A percentile compares a stretch with the other conserved stretches of the same genome.
phyloP scores from a whole-genome alignment of 2,797 vertebrate genomes.

The Dendrocincla fuliginosa region DNA sequence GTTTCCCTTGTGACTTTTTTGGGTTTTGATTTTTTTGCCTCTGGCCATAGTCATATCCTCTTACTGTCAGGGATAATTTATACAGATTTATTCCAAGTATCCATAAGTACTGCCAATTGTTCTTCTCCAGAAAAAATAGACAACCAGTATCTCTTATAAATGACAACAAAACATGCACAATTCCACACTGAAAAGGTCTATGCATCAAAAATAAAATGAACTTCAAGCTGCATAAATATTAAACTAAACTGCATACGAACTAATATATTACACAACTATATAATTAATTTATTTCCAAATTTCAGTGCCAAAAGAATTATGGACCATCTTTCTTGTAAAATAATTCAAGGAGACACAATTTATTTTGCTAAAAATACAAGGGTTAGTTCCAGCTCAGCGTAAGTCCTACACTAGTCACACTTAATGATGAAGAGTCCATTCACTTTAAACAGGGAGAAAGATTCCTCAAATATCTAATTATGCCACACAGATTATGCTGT shows the following conservation, averaged over 20 bases:
- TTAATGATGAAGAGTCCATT: not conserved
- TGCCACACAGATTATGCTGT: not conserved
- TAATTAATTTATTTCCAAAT: not conserved
- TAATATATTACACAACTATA: not conserved
- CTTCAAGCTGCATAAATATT: not conserved
- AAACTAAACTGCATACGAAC: not conserved
- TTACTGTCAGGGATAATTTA: not conserved
- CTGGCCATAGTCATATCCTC: not conserved
- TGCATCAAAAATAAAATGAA: not conserved
- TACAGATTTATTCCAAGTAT: slow-evolving; percentile 22
- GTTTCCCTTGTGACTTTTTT: not conserved
- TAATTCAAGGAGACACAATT: not conserved
- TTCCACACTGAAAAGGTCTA: not conserved
- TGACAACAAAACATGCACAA: not conserved
- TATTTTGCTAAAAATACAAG: not conserved
- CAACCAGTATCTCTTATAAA: not conserved
- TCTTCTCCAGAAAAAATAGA: not conserved
- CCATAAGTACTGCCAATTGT: not conserved
- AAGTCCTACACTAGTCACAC: not conserved
- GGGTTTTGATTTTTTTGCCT: not conserved
- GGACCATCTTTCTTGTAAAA: not conserved
- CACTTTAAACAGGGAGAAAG: not conserved
- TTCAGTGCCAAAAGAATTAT: not conserved
- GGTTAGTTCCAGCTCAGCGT: not conserved
- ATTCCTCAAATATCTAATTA: not conserved